Evolutionary conservation across 2,797 vertebrate species (phyloP).

Genomic region (Acanthis flammea): DNA sequence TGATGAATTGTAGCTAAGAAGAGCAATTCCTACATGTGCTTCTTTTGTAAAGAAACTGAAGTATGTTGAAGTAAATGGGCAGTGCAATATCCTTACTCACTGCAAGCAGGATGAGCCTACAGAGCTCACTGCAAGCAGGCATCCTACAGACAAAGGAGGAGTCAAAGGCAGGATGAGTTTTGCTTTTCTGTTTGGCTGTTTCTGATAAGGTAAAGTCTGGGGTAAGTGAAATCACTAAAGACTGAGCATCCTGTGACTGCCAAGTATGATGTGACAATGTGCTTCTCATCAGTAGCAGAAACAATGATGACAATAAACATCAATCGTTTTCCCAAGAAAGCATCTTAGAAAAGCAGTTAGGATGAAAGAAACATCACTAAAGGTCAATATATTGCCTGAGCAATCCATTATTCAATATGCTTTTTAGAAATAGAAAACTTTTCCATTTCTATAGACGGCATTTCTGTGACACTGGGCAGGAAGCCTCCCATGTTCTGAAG

Average conservation of each 20-base stretch:
- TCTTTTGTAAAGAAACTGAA: neutral
- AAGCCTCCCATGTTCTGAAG: neutral
- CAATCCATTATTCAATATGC: neutral
- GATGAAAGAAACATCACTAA: neutral
- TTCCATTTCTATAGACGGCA: neutral
- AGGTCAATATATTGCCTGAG: neutral
- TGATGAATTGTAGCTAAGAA: neutral
- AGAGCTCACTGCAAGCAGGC: neutral
- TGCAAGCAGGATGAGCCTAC: neutral
- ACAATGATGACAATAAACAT: neutral
- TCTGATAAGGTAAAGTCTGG: neutral
- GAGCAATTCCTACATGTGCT: neutral
- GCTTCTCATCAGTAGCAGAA: neutral
- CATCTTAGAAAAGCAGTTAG: neutral
- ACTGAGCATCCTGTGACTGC: rapidly evolving
- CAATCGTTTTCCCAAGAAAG: neutral
- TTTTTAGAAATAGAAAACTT: neutral
- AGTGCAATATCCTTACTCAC: neutral
- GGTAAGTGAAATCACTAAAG: neutral
- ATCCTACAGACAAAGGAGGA: neutral
- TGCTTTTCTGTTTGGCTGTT: neutral
- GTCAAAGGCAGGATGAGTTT: neutral
- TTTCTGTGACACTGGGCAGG: neutral
- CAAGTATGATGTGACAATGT: neutral
- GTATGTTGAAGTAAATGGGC: neutral